Conservation (phyloP, 2,113 vertebrate genomes). For the Urocitellus parryii region DNA sequence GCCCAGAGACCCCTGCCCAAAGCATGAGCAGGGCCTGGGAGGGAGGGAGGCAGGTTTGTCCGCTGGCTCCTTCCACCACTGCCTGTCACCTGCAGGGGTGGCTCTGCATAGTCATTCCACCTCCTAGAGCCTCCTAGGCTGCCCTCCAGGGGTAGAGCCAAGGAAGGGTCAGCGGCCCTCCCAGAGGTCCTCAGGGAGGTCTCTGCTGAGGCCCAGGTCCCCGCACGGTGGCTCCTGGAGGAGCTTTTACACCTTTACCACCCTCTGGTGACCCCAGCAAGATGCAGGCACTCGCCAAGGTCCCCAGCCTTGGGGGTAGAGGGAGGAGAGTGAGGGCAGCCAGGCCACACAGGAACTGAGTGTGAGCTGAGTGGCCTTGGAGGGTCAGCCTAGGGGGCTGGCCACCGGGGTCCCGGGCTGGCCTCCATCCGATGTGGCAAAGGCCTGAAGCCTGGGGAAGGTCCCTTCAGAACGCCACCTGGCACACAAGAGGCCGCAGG, state of each 20-base stretch:
- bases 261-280: too few species aligned
- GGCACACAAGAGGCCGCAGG: background rate
- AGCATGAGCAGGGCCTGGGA: background rate
- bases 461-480: background rate
- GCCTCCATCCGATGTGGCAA: background rate
- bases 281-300: background rate
- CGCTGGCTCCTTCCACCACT: background rate
- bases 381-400: background rate
- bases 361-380: background rate
- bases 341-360: accelerated
- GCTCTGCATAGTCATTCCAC: background rate
- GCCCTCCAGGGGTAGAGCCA: background rate
- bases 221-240: background rate
- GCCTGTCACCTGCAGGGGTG: background rate
- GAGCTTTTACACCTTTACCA: background rate
- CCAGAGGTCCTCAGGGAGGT: too few species aligned
- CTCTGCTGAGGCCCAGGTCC: too few species aligned
- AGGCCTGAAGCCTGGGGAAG: accelerated
- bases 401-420: background rate
- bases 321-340: background rate
- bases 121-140: background rate
- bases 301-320: accelerated
- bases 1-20: background rate
- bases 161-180: background rate
- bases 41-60: background rate